Percentiles rank a stretch among this genome's conserved stretches.
Evolutionary conservation across 2,113 vertebrate genomes (phyloP).

Genomic region (Thunnus thynnus): DNA sequence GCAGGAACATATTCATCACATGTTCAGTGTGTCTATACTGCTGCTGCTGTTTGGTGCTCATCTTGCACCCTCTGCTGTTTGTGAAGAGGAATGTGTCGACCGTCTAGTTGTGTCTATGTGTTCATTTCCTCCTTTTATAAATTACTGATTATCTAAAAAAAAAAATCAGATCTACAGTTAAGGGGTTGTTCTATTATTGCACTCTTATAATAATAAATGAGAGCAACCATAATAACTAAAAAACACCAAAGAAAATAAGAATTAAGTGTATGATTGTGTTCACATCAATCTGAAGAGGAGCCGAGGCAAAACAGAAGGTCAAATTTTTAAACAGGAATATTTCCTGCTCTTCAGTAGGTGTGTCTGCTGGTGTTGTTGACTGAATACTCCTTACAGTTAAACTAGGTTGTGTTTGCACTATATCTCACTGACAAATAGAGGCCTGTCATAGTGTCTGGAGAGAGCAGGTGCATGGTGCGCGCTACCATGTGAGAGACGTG

Average conservation of each 20-base stretch:
- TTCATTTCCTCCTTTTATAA: neutral
- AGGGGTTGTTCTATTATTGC: neutral
- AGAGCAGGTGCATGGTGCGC: slow-evolving; percentile 1
- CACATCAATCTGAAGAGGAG: neutral
- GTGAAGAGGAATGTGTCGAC: neutral
- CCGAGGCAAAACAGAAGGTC: slow-evolving; percentile 4
- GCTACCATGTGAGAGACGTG: slow-evolving; percentile 33
- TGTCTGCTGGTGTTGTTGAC: neutral
- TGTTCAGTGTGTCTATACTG: neutral
- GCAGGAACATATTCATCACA: neutral
- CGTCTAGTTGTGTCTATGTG: rapidly evolving
- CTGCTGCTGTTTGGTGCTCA: slow-evolving; percentile 23
- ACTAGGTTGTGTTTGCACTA: slow-evolving; percentile 8
- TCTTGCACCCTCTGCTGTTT: slow-evolving; percentile 72
- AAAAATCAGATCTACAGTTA: neutral
- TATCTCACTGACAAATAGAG: slow-evolving; percentile 46
- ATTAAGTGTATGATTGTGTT: neutral
- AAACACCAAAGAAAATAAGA: neutral
- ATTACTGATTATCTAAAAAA: neutral
- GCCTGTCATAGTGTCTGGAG: slow-evolving; percentile 23
- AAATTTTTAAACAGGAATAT: slow-evolving; percentile 3
- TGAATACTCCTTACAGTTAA: slow-evolving; percentile 22
- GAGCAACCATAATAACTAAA: neutral
- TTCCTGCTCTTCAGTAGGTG: slow-evolving; percentile 5
- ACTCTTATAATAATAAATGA: neutral